phyloP scores from a whole-genome alignment of 1,140 invertebrate genomes.

The Drosophila pachea region DNA sequence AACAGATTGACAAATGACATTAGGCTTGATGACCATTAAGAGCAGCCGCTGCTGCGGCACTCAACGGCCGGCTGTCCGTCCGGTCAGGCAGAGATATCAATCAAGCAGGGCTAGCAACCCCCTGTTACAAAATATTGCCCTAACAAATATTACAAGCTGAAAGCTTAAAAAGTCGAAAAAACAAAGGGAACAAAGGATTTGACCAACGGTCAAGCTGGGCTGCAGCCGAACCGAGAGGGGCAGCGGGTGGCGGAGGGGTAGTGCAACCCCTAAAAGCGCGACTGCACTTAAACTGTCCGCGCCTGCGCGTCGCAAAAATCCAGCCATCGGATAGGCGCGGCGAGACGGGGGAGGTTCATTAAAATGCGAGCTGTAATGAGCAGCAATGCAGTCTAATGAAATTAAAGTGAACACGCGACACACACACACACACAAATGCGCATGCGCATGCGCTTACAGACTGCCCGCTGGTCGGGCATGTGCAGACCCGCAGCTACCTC shows the following conservation, averaged over 20 bases:
- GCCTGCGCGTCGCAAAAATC: slow-evolving; percentile 67
- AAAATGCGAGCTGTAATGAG: slow-evolving; percentile 72
- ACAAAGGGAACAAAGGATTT: slow-evolving; percentile 21
- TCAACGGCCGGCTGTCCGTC: slow-evolving; percentile 73
- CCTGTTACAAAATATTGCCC: neutral
- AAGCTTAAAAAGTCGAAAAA: slow-evolving; percentile 47
- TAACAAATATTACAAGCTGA: slow-evolving; percentile 9
- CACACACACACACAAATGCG: slow-evolving; percentile 1
- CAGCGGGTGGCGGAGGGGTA: neutral
- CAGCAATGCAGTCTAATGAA: slow-evolving; percentile 69
- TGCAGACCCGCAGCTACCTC: slow-evolving; percentile 33
- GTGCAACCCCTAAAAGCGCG: slow-evolving; percentile 46
- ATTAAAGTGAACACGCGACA: slow-evolving; percentile 70
- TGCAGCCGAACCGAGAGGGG: neutral
- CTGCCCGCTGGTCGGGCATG: slow-evolving; percentile 67
- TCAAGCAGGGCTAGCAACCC: slow-evolving; percentile 52
- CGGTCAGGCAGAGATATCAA: slow-evolving; percentile 73
- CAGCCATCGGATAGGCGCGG: slow-evolving; percentile 34
- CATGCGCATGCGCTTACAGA: slow-evolving; percentile 31
- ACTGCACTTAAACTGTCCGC: slow-evolving; percentile 71
- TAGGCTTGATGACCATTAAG: slow-evolving; percentile 66
- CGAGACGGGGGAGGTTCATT: slow-evolving; percentile 54
- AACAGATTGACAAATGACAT: slow-evolving; percentile 63
- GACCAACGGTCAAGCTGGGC: slow-evolving; percentile 56
- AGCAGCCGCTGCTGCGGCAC: slow-evolving; percentile 36